phyloP scores from a whole-genome alignment of 2,888 invertebrate genomes.

The Kuschelorhynchus macadamiae region DNA sequence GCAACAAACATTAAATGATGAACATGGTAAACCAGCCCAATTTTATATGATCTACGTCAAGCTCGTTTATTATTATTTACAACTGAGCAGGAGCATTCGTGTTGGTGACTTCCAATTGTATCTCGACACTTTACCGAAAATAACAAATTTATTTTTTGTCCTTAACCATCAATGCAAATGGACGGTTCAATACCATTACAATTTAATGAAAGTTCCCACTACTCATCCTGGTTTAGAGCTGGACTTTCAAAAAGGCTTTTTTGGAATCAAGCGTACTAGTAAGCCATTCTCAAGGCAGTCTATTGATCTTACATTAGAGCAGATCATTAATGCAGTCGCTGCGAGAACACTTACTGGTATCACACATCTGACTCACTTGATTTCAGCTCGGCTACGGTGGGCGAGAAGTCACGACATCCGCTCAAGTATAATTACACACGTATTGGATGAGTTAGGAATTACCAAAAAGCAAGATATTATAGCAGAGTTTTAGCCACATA shows the following conservation, averaged over 20 bases:
- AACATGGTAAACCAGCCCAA: constrained; percentile 46
- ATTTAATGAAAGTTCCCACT: constrained; percentile 58
- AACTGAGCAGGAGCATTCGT: constrained; percentile 24
- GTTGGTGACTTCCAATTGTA: constrained; percentile 53
- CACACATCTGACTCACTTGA: constrained; percentile 44
- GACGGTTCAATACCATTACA: constrained; percentile 57
- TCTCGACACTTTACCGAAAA: constrained; percentile 56
- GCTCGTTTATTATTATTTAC: constrained; percentile 28
- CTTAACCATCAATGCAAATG: constrained; percentile 62
- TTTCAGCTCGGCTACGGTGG: constrained; percentile 58
- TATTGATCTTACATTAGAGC: constrained; percentile 56
- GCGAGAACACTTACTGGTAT: constrained; percentile 39
- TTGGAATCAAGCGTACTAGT: constrained; percentile 60
- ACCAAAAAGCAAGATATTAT: constrained; percentile 55
- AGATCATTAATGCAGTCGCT: constrained; percentile 49
- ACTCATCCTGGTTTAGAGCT: constrained; percentile 58
- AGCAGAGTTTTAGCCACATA: constrained; percentile 51
- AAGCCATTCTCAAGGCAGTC: constrained; percentile 61
- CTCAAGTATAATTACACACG: constrained; percentile 53
- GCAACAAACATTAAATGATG: constrained; percentile 46
- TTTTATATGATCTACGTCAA: constrained; percentile 40
- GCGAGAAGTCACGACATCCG: constrained; percentile 54
- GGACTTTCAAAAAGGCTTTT: neutral
- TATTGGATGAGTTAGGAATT: constrained; percentile 52
- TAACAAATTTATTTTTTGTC: constrained; percentile 60